Evolutionary conservation across 2,113 vertebrate genomes (phyloP).

Genomic region (Chitala chitala): DNA sequence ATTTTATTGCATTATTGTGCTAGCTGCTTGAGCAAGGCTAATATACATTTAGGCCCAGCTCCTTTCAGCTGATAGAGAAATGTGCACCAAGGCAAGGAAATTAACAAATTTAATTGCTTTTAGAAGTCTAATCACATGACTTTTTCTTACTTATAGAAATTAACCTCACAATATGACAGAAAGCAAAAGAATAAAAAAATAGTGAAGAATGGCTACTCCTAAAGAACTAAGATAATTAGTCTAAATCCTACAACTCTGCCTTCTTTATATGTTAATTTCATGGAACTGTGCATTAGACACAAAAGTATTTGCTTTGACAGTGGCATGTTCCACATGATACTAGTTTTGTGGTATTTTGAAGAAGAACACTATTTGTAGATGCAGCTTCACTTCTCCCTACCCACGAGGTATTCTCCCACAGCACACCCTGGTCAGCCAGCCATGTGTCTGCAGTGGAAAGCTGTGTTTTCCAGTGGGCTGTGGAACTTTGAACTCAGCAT

Average conservation of each 20-base stretch:
- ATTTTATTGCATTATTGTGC: not conserved
- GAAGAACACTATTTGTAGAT: too few relatives aligned
- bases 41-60: not conserved
- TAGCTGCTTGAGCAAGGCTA: not conserved
- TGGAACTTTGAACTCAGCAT: too few relatives aligned
- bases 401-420: too few relatives aligned
- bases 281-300: conserved; percentile 44
- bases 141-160: conserved; percentile 41
- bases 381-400: too few relatives aligned
- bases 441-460: too few relatives aligned
- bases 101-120: not conserved
- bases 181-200: conserved; percentile 42
- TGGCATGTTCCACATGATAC: too few relatives aligned
- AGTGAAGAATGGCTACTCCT: conserved; percentile 44
- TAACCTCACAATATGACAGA: too few relatives aligned
- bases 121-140: conserved; percentile 26
- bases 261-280: conserved; percentile 51
- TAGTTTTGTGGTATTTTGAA: too few relatives aligned
- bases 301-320: too few relatives aligned
- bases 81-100: not conserved
- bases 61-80: not conserved
- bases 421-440: too few relatives aligned
- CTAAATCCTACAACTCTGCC: conserved; percentile 48
- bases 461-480: too few relatives aligned
- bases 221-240: conserved; percentile 52